Evolutionary conservation across 1,140 invertebrate species (phyloP), one percentile per base, ranked within the genome.

Genomic region (Mamestra configurata): DNA sequence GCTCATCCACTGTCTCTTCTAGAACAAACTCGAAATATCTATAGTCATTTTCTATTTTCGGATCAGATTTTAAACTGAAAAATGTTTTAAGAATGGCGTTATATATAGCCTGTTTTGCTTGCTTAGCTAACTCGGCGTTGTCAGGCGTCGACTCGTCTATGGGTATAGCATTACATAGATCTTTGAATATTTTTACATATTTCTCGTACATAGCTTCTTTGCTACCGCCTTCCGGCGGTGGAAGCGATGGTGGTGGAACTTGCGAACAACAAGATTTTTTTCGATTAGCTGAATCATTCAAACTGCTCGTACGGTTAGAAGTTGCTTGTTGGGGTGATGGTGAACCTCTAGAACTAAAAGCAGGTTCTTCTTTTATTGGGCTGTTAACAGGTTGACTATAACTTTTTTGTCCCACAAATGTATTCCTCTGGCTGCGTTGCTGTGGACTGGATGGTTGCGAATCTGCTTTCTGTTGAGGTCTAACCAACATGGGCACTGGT

Each of bases 1-100:
- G 8, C 5, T 73, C 31, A 43, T 73, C 71, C 24, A 73, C 1
- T 24, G 37, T 73, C 11, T 73, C 51, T 15, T 73, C 71, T 8
- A 73, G 53, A 2, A 73, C 35, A 37, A 73, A 57, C 35, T 73
- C 71, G 20, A 73, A 73, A 24, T 43, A 73, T 24, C 53, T 35
- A 24, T 73, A 55, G 22, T 73, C 71, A 40, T 73, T 40, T 57
- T 73, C 71, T 35, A 73, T 22, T 20, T 37, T 35, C 7, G 51
- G 51, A 22, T 73, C 51, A 43, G 71, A 20, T 57, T 73, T 73
- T 20, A 73, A 57, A 22, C 22, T 55, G 31, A 73, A 73, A 73
- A 73, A 73, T n/a, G 71, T 73, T 20, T 57, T 57, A 4, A 73
- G 13, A 22, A 73, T 73, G n/a, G 27, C 71, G 13, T 73, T 73